Evolutionary conservation across 1,140 invertebrate genomes (phyloP).

Genomic region (Drosophila kikkawai): DNA sequence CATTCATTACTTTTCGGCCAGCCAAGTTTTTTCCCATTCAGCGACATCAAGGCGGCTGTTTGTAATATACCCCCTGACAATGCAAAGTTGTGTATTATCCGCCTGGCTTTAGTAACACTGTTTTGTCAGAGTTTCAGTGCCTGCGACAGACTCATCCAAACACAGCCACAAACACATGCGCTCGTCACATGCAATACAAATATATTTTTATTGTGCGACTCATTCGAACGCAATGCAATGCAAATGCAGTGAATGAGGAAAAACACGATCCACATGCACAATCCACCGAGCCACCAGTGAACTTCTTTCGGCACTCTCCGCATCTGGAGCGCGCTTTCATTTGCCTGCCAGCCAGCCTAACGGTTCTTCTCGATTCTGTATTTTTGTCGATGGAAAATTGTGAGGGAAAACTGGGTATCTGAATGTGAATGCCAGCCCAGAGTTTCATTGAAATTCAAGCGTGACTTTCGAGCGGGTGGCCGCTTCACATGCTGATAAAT

Average conservation of each 20-base stretch:
- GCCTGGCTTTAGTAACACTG: constrained; percentile 46
- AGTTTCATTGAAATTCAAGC: constrained; percentile 70
- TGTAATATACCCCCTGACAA: constrained; percentile 45
- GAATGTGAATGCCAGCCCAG: constrained; percentile 19
- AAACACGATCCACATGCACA: constrained; percentile 44
- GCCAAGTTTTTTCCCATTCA: constrained; percentile 58
- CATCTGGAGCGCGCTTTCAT: constrained; percentile 61
- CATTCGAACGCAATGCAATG: constrained; percentile 32
- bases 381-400: constrained; percentile 67
- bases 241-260: constrained; percentile 6
- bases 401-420: constrained; percentile 48
- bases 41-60: constrained; percentile 38
- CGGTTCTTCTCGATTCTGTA: constrained; percentile 33
- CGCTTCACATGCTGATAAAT: constrained; percentile 64
- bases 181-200: constrained; percentile 24
- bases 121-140: constrained; percentile 46
- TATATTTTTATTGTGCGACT: constrained; percentile 31
- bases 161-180: constrained; percentile 14
- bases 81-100: constrained; percentile 56
- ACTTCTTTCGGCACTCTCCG: constrained; percentile 34
- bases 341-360: constrained; percentile 54
- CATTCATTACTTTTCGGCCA: constrained; percentile 51
- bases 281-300: constrained; percentile 40
- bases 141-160: constrained; percentile 49
- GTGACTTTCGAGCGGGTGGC: constrained; percentile 67